A percentile compares a stretch with the other conserved stretches of the same genome.
These are phyloP conservation scores for Cephus pulcher DNA, from an alignment of 2,888 invertebrate species.

Conservation along the genomic window DNA sequence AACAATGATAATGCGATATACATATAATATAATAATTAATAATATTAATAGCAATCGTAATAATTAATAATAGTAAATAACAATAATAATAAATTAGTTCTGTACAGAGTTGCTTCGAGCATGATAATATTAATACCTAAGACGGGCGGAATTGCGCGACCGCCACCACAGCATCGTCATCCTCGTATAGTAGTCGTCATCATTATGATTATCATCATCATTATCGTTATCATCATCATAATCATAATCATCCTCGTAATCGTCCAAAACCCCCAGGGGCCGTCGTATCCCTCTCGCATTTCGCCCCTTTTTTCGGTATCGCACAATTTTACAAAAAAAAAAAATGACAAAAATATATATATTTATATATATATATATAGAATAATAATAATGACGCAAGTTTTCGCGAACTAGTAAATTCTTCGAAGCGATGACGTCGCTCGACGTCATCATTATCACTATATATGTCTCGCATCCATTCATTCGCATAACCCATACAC, in stretches of 20 bases:
- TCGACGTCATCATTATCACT: neutral
- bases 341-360: slow-evolving; percentile 12
- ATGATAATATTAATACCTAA: slow-evolving; percentile 51
- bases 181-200: slow-evolving; percentile 20
- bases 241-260: neutral
- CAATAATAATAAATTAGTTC: slow-evolving; percentile 67
- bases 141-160: slow-evolving; percentile 17
- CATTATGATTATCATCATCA: slow-evolving; percentile 10
- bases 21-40: slow-evolving; percentile 42
- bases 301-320: neutral
- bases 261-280: slow-evolving; percentile 4
- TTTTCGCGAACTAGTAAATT: slow-evolving; percentile 1
- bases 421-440: neutral
- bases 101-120: slow-evolving; percentile 64
- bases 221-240: slow-evolving; percentile 16
- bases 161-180: slow-evolving; percentile 38
- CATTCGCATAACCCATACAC: slow-evolving; percentile 7
- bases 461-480: neutral
- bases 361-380: neutral
- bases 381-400: slow-evolving; percentile 6
- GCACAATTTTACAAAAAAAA: neutral
- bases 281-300: neutral
- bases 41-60: slow-evolving; percentile 49
- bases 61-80: slow-evolving; percentile 58
- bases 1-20: slow-evolving; percentile 57